phyloP scores from a whole-genome alignment of 2,113 vertebrate genomes.

The Bubo blakistoni region DNA sequence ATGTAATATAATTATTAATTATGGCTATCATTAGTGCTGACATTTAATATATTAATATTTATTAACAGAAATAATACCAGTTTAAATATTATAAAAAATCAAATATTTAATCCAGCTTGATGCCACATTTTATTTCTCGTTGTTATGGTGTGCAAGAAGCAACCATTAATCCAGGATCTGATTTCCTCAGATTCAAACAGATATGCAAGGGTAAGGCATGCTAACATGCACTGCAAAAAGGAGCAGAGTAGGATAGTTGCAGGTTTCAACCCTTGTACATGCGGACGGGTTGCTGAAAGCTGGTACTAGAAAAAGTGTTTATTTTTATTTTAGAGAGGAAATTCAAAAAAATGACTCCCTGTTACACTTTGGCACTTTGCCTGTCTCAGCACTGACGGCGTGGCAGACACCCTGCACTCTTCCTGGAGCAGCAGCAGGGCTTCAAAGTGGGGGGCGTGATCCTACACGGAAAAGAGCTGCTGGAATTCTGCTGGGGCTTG shows the following conservation, averaged over 20 bases:
- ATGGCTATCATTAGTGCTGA: neutral
- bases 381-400: neutral
- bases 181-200: neutral
- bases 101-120: neutral
- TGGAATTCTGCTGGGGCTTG: neutral
- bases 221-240: neutral
- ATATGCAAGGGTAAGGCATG: neutral
- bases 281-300: neutral
- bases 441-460: neutral
- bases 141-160: neutral
- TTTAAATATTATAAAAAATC: neutral
- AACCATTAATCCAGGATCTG: neutral
- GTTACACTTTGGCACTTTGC: neutral
- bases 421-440: neutral
- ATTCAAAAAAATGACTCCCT: neutral
- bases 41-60: neutral
- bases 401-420: neutral
- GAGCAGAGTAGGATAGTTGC: neutral
- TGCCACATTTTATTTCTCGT: neutral
- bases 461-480: neutral
- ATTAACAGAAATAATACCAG: neutral
- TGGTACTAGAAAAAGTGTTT: neutral
- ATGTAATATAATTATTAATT: neutral
- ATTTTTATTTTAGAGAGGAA: conserved; percentile 36
- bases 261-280: neutral